Evolutionary conservation across 2,797 vertebrate species (phyloP).

Genomic region (Myotis vivesi): DNA sequence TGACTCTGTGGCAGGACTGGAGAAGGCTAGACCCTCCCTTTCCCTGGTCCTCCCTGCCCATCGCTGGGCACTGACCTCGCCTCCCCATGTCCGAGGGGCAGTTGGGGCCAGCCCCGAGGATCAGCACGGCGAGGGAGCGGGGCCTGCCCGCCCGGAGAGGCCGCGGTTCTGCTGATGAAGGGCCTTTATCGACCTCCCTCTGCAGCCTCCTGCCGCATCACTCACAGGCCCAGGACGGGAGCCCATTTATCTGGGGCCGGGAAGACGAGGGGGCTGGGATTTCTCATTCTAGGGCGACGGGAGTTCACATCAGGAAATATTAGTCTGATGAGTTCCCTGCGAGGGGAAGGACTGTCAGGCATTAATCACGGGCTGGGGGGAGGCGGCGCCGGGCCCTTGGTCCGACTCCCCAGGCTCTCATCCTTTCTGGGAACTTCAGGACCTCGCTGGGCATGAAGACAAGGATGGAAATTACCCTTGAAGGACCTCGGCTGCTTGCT

Average conservation of each 20-base stretch:
- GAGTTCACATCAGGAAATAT: slow-evolving; percentile 68
- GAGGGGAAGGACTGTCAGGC: slow-evolving; percentile 25
- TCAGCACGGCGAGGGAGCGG: neutral
- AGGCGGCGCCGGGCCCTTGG: neutral
- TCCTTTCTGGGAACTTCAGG: slow-evolving; percentile 70
- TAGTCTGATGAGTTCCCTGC: slow-evolving; percentile 71
- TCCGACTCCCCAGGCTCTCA: slow-evolving; percentile 60
- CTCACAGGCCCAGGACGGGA: slow-evolving; percentile 17
- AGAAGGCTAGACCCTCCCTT: neutral
- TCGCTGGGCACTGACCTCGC: neutral
- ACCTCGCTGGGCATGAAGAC: slow-evolving; percentile 19
- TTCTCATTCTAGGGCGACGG: slow-evolving; percentile 62
- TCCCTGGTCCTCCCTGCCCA: neutral
- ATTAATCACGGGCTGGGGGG: slow-evolving; percentile 45
- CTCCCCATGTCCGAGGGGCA: fast-evolving
- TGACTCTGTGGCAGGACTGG: neutral
- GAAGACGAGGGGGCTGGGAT: slow-evolving; percentile 42
- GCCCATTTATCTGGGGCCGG: slow-evolving; percentile 58
- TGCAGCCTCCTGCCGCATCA: slow-evolving; percentile 25
- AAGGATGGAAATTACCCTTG: slow-evolving; percentile 60
- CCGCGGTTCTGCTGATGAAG: neutral
- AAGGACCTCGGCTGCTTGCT: slow-evolving; percentile 8
- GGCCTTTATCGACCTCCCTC: slow-evolving; percentile 63
- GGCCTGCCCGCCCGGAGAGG: neutral
- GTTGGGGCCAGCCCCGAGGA: neutral